Conservation (phyloP, 2,888 invertebrate species). For the Emesis furor region DNA sequence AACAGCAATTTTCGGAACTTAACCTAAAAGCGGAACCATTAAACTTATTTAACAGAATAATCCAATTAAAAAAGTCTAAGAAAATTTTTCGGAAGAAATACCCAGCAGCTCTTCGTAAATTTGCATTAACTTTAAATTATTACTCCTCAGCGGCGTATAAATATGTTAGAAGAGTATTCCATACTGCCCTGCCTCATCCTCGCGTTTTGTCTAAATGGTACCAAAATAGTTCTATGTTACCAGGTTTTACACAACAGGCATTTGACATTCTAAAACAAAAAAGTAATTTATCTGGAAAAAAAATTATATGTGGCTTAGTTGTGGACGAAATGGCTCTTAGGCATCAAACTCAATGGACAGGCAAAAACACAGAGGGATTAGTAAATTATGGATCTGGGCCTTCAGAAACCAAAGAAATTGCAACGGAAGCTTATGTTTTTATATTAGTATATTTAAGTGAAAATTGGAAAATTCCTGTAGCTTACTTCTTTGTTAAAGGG, state of each 20-base stretch:
- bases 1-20: too few species aligned
- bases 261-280: slow-evolving; percentile 39
- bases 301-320: slow-evolving; percentile 34
- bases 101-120: background rate
- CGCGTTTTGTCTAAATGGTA: background rate
- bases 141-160: background rate
- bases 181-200: background rate
- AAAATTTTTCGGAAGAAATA: background rate
- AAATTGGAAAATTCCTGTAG: slow-evolving; percentile 76
- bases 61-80: background rate
- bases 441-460: slow-evolving; percentile 60
- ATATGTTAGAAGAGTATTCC: background rate
- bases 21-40: slow-evolving; percentile 26
- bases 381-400: slow-evolving; percentile 34
- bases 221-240: slow-evolving; percentile 26
- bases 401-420: background rate
- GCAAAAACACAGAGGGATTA: slow-evolving; percentile 49
- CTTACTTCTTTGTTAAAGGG: slow-evolving; percentile 75
- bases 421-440: slow-evolving; percentile 5
- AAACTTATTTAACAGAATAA: slow-evolving; percentile 19
- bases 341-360: slow-evolving; percentile 45
- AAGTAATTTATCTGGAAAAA: slow-evolving; percentile 29
- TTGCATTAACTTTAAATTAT: background rate
- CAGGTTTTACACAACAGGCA: slow-evolving; percentile 36
- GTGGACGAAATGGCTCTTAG: slow-evolving; percentile 33